A percentile compares a stretch with the other conserved stretches of the same genome.
Evolutionary conservation across 1,140 invertebrate genomes (phyloP).

Genomic region (Sycobia sp.): DNA sequence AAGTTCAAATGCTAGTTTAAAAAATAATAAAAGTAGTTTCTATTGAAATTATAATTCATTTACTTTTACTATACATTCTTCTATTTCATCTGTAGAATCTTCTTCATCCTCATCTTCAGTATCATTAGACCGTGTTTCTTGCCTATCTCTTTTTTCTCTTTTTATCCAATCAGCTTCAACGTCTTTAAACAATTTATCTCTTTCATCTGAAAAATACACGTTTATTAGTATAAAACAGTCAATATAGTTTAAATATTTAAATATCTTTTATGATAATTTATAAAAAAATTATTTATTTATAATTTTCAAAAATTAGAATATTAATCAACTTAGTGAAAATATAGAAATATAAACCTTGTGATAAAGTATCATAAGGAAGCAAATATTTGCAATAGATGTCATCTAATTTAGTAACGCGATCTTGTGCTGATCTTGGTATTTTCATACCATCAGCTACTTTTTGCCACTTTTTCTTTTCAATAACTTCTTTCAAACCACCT

Average conservation of each 20-base stretch:
- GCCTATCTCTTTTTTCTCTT: slow-evolving; percentile 63
- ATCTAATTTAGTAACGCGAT: slow-evolving; percentile 84
- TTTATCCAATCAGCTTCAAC: slow-evolving; percentile 80
- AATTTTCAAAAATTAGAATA: not conserved
- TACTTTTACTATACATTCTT: slow-evolving; percentile 82
- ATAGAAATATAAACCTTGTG: slow-evolving; percentile 62
- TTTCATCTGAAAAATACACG: too few species aligned
- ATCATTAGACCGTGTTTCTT: slow-evolving; percentile 59
- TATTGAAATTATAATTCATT: slow-evolving; percentile 15
- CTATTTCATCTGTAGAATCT: slow-evolving; percentile 64
- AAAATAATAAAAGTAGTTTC: not conserved
- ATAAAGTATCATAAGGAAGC: slow-evolving; percentile 86
- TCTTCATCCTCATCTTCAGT: slow-evolving; percentile 71
- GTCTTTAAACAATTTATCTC: slow-evolving; percentile 72
- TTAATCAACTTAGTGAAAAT: not conserved
- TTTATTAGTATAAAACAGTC: slow-evolving; percentile 45
- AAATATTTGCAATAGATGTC: slow-evolving; percentile 93
- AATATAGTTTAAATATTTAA: not conserved
- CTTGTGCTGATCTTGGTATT: slow-evolving; percentile 82
- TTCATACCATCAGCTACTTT: slow-evolving; percentile 87
- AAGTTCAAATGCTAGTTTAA: too few species aligned
- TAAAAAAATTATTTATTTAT: slow-evolving; percentile 28
- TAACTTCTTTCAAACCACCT: slow-evolving; percentile 87
- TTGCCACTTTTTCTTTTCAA: slow-evolving; percentile 90
- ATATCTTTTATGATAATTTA: not conserved